Base-by-base conservation (phyloP, 2,113 vertebrate genomes). In the Globicephala melas region DNA sequence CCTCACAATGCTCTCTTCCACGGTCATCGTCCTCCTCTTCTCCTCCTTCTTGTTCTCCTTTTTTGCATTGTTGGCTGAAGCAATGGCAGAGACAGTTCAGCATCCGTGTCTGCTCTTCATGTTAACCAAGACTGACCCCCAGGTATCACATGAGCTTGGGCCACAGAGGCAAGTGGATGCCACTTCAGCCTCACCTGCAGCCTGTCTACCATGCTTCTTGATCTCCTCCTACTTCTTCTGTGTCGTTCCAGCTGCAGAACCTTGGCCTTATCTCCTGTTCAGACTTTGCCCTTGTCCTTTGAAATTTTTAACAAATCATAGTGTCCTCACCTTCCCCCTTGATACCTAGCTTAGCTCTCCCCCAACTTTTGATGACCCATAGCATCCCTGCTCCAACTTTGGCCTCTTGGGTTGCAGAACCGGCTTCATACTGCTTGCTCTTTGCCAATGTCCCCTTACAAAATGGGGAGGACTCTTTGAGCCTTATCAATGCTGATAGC, bases 21-120 rank as follows among this genome's bases (percentile, higher is more conserved):
- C 36, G 5, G 0, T 3, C 0, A 1, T 50, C 38, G 11, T 70
- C 33, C n/a, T 73, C 44, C 8, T 79, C 25, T 38, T 12, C 8
- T 36, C 60, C 26, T 90, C 63, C 62, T 67, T 28, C 53, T n/a
- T 41, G 7, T 44, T 38, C 11, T 88, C 23, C 47, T 55, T 41
- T 65, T 33, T 65, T 55, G n/a, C 18, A 3, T 10, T 67, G 33
- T 62, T 83, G 41, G 60, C 76, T 91, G 41, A 95, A 79, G 79
- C 95, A 85, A 55, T 74, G 41, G 33, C n/a, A 67, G 38, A 62
- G 28, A 38, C 33, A 31, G 67, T 58, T 73, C 74, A 88, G 68
- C 10, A 14, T 76, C 14, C 3, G 0, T 44, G 28, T 5, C 10
- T 73, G 36, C 8, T 47, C 31, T 92, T 68, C 47, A 8, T 4